phyloP scores from a whole-genome alignment of 2,113 vertebrate species.

The Platysternon megacephalum region DNA sequence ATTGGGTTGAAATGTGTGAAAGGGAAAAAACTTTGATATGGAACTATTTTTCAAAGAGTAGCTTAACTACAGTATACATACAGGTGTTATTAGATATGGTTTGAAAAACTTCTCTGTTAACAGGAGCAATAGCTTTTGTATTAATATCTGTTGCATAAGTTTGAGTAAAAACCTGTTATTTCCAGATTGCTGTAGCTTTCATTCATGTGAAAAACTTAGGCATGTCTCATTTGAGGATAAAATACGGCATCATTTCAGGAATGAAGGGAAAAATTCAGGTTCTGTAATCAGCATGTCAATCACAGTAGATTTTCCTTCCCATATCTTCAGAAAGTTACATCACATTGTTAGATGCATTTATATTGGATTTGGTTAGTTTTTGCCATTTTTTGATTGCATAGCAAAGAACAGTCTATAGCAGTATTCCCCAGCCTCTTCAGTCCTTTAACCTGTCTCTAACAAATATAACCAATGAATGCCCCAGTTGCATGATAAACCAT shows the following conservation, averaged over 20 bases:
- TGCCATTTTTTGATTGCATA: background rate
- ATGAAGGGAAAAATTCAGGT: background rate
- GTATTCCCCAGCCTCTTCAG: background rate
- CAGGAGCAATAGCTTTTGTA: background rate
- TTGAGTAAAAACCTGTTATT: constrained; percentile 30
- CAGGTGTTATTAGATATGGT: constrained; percentile 29
- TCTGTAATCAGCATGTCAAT: background rate
- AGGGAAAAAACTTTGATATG: constrained; percentile 75
- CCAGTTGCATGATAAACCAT: background rate
- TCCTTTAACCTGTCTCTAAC: background rate
- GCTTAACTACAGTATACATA: constrained; percentile 44
- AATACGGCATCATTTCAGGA: background rate
- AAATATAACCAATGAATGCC: background rate
- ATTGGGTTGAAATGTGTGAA: constrained; percentile 87
- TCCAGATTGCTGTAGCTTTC: background rate
- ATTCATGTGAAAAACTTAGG: background rate
- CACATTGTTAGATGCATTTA: background rate
- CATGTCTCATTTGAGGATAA: background rate
- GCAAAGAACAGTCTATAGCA: background rate
- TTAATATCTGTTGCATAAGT: background rate
- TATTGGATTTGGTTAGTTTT: background rate
- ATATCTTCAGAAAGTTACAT: background rate
- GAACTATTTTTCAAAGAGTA: constrained; percentile 74
- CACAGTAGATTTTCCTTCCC: background rate
- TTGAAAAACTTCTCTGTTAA: constrained; percentile 44